Conservation (phyloP, 2,797 vertebrate genomes). For the Poliocrania exsul region DNA sequence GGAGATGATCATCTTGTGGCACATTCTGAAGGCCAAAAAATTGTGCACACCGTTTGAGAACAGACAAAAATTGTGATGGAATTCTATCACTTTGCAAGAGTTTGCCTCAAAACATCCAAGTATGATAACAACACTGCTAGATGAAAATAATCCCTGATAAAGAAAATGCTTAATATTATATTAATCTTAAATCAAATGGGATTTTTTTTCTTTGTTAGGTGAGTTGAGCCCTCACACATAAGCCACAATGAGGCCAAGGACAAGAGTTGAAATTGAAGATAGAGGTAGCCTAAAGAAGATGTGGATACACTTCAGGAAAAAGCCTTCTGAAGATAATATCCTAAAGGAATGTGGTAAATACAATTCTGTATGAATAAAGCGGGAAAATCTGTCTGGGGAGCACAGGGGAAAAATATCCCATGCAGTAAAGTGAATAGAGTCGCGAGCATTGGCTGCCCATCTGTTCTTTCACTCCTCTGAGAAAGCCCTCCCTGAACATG, state of each 20-base stretch:
- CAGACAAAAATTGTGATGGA: not conserved
- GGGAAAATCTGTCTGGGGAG: not conserved
- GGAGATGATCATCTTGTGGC: not conserved
- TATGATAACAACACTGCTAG: not conserved
- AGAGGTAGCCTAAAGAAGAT: not conserved
- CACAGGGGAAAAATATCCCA: not conserved
- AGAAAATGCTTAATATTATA: not conserved
- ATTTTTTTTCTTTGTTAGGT: not conserved
- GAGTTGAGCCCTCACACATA: not conserved
- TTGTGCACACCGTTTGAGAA: not conserved
- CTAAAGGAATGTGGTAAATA: not conserved
- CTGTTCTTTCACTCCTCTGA: constrained; percentile 27
- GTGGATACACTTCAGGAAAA: not conserved
- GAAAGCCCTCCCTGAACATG: not conserved
- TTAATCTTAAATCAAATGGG: not conserved
- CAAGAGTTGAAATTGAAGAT: not conserved
- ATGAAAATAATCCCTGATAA: not conserved
- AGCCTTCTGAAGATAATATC: not conserved
- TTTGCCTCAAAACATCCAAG: not conserved
- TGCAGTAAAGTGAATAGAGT: not conserved
- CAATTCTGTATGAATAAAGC: not conserved
- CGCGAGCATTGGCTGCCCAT: not conserved
- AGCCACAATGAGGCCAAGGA: not conserved
- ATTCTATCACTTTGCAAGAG: not conserved
- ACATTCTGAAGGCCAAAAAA: not conserved